Base-by-base conservation (phyloP, 2,113 vertebrate genomes). In the Herpailurus yagouaroundi region DNA sequence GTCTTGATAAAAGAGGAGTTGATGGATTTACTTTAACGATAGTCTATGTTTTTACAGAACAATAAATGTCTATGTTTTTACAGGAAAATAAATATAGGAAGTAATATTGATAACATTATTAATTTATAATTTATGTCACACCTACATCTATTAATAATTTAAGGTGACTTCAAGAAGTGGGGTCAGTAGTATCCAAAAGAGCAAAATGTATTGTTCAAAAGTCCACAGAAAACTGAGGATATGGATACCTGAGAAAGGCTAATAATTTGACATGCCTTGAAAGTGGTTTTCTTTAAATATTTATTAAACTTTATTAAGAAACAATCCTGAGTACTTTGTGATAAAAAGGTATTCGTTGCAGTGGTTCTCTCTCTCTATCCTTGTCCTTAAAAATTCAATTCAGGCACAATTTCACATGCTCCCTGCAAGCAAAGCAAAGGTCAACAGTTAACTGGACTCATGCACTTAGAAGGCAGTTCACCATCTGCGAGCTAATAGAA, bases 141-240 rank as follows among this genome's bases (percentile, higher is more conserved):
- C 31, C 29, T 82, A 81, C 41, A 95, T 95, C 45, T 88, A 71
- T 68, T 96, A 91, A 63, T 82, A 86, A 95, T 64, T 86, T 77
- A 92, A 79, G 36, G 15, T 55, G 23, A 48, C 5, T 48, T 94
- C 21, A 91, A 55, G 12, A 81, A 68, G 31, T 84, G 83, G 14
- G 48, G 14, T 57, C 76, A 90, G 31, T 27, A 29, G 25, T 23
- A 74, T 74, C 74, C 90, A 16, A 7, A 94, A 86, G 25, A 88
- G 94, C 5, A 92, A 48, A 82, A 73, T 85, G 36, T 69, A 21
- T 10, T 90, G 7, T 74, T 74, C 21, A 81, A 79, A 55, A 52
- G n/a, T 86, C 33, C 64, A 36, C 63, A 88, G 31, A 88, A 69
- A 27, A 73, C 33, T 79, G 14, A 95, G 45, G 45, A 74, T 33